phyloP scores from a whole-genome alignment of 2,888 invertebrate genomes.

The Netelia virgata region DNA sequence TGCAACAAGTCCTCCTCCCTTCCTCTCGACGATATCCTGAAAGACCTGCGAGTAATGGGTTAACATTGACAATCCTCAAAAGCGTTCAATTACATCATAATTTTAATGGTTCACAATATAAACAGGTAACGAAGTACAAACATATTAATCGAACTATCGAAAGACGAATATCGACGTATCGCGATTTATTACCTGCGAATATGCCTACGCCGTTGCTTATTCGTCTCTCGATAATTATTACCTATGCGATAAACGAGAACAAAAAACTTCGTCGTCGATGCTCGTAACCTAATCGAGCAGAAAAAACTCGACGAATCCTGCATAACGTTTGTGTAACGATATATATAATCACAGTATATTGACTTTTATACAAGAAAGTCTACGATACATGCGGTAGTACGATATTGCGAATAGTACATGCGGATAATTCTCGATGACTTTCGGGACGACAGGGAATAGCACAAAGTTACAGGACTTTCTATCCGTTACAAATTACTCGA shows the following conservation, averaged over 20 bases:
- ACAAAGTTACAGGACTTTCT: slow-evolving; percentile 44
- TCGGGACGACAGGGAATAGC: slow-evolving; percentile 12
- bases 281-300: slow-evolving; percentile 12
- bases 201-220: slow-evolving; percentile 38
- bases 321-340: slow-evolving; percentile 65
- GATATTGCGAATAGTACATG: slow-evolving; percentile 63
- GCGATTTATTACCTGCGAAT: slow-evolving; percentile 53
- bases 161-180: slow-evolving; percentile 63
- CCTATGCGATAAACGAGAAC: slow-evolving; percentile 22
- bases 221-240: slow-evolving; percentile 44
- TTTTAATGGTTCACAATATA: slow-evolving; percentile 76
- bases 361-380: slow-evolving; percentile 80
- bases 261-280: slow-evolving; percentile 17
- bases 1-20: neutral
- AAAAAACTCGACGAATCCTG: slow-evolving; percentile 55
- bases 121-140: slow-evolving; percentile 80
- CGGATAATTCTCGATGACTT: too few species aligned
- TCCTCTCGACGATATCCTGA: slow-evolving; percentile 3
- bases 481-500: neutral
- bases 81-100: slow-evolving; percentile 69
- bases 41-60: slow-evolving; percentile 20
- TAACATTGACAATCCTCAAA: neutral
- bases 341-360: slow-evolving; percentile 74
- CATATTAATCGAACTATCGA: slow-evolving; percentile 76
- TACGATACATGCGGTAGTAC: slow-evolving; percentile 78